Conservation (phyloP, 2,113 vertebrate species). For the Isichthys henryi region DNA sequence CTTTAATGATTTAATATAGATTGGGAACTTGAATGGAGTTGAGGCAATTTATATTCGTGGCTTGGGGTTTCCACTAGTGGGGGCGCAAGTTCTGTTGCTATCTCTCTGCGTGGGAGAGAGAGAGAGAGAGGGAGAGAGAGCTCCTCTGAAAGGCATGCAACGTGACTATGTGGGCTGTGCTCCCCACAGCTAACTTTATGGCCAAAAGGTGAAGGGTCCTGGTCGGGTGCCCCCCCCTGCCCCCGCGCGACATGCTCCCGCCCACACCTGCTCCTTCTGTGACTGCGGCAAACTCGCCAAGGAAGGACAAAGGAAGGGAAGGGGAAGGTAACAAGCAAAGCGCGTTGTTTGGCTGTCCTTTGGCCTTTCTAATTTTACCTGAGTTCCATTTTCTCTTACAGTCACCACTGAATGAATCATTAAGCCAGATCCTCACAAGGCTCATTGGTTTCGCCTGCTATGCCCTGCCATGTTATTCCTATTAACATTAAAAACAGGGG, state of each 20-base stretch:
- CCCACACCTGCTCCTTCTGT: background rate
- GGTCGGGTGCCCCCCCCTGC: background rate
- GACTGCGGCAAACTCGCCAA: background rate
- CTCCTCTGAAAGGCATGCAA: background rate
- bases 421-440: slow-evolving; percentile 2
- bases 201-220: background rate
- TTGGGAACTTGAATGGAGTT: background rate
- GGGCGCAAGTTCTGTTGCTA: background rate
- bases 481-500: slow-evolving; percentile 17
- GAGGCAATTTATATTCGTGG: background rate
- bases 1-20: slow-evolving; percentile 18
- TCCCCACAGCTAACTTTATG: background rate
- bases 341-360: background rate
- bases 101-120: background rate
- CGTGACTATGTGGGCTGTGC: background rate
- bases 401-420: slow-evolving; percentile 12
- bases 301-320: background rate
- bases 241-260: background rate
- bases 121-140: background rate
- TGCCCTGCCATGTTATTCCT: slow-evolving; percentile 11
- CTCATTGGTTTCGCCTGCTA: background rate
- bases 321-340: background rate
- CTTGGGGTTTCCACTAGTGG: background rate
- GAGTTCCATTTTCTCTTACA: background rate
- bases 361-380: slow-evolving; percentile 8